Evolutionary conservation across 2,888 invertebrate genomes (phyloP), one percentile per base, ranked within the genome.

Genomic region (Bibio marci): DNA sequence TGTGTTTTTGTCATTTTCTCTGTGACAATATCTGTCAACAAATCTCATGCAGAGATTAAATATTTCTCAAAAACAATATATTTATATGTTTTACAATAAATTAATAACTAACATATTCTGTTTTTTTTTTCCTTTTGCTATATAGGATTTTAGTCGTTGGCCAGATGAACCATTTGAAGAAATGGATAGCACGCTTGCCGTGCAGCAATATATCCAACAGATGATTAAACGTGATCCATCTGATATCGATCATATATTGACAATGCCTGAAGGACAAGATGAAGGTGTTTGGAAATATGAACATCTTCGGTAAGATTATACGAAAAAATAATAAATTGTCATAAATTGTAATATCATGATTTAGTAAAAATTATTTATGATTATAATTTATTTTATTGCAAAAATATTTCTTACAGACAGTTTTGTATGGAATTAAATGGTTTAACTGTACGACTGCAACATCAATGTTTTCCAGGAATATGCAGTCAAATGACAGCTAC

Each of bases 261-360:
- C 81, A 52, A 91, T 95, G 69, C 98, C 98, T 2, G 94, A 95
- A 50, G 81, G 86, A 15, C 94, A 95, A 63, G 95, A 97, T 58
- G 94, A 95, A 62, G 95, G 97, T 30, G 97, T 98, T 36, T 98
- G 98, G 98, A 98, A 98, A 65, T 98, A 98, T 61, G 98, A 98
- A 66, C 98, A 98, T 67, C 70, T 98, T 43, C 74, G 86, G 85
- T 83, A 61, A 43, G 32, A 27, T 26, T 25, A 35, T 19, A 18
- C 22, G 36, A 10, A 28, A 18, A 12, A 35, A 1, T n/a, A 19
- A 12, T 18, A 2, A 37, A 30, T 37, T 26, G 4, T 18, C 18
- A 3, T 19, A 13, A 12, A 17, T 34, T 34, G 12, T 14, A 7
- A 17, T 17, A 13, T n/a, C n/a, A 26, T 28, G 2, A 13, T 22